Conservation (phyloP, 2,888 invertebrate genomes). For the Miltochrista miniata region DNA sequence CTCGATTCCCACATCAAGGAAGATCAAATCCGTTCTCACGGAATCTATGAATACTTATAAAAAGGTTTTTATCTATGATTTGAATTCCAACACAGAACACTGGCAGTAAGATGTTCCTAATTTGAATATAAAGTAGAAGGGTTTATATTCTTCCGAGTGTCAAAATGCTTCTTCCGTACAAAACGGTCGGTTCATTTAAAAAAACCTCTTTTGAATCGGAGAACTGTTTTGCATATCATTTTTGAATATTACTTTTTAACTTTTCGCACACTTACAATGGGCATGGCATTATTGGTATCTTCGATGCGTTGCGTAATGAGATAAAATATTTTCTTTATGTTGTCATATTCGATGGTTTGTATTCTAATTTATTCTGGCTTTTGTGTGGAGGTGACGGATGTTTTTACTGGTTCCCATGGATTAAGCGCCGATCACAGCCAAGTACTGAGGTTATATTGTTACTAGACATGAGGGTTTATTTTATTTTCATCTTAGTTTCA, state of each 20-base stretch:
- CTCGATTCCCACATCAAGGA: conserved; percentile 45
- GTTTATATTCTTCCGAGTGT: conserved; percentile 79
- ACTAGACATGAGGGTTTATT: neutral
- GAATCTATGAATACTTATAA: conserved; percentile 74
- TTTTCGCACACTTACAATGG: conserved; percentile 66
- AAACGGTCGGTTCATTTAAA: conserved; percentile 70
- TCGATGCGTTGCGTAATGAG: conserved; percentile 68
- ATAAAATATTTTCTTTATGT: conserved; percentile 77
- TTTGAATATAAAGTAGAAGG: conserved; percentile 76
- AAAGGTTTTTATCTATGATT: conserved; percentile 63
- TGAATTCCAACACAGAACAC: conserved; percentile 55
- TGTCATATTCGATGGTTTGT: conserved; percentile 74
- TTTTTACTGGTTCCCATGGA: conserved; percentile 37
- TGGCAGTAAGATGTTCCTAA: conserved; percentile 66
- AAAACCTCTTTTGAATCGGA: conserved; percentile 61
- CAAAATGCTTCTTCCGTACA: conserved; percentile 80
- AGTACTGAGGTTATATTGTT: neutral
- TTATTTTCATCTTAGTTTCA: neutral
- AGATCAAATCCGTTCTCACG: conserved; percentile 42
- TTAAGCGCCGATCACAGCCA: conserved; percentile 19
- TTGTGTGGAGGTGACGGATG: conserved; percentile 56
- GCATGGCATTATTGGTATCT: conserved; percentile 43
- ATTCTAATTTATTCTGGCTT: conserved; percentile 54
- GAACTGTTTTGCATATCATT: conserved; percentile 75
- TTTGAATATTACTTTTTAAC: conserved; percentile 49